Base-by-base conservation (phyloP, 2,797 vertebrate species). In the Graptemys geographica region DNA sequence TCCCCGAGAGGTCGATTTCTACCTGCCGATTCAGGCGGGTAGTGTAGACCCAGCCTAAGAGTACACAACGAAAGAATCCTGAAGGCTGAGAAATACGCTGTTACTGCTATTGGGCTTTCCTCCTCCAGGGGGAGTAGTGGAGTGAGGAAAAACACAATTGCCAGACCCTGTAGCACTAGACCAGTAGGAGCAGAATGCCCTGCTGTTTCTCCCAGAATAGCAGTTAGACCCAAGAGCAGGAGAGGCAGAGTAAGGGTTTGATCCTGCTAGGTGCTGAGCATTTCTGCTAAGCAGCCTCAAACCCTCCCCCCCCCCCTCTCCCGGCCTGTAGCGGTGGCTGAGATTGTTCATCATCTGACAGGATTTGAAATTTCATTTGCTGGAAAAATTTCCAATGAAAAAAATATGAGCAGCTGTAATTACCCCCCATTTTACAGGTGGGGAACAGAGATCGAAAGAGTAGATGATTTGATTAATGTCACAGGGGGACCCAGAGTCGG, bases 391-490 rank as follows among this genome's bases (percentile, higher is more conserved):
- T 0, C 0, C 2, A 47, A 41, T 3, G 59, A 10, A 28, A 41
- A 23, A 83, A 37, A 4, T 18, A 47, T 53, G 27, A 89, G 16
- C 4, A 79, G 56, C 53, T 82, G 86, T 41, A 31, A 19, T 83
- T 13, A 37, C n/a, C 49, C 31, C 79, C 52, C 21, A 37, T n/a
- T 65, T 80, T 84, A 69, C 13, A 10, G 53, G 88, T 65, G 33
- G 11, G 59, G 59, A 85, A 90, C 51, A 87, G 47, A 93, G 37
- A 23, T 62, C 56, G 18, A 12, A 92, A 90, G 53, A 2, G 57
- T 44, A 69, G 51, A 62, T 0, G 3, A 23, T 3, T 1, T 0
- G n/a, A 18, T 83, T 76, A 0, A 0, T 84, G 16, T 23, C 52
- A 12, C 7, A 72, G 90, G 79, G 25, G 62, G 19, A 3, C n/a